These are phyloP conservation scores for Hippocampus zosterae DNA, from an alignment of 2,113 vertebrate genomes.

Conservation along the genomic window DNA sequence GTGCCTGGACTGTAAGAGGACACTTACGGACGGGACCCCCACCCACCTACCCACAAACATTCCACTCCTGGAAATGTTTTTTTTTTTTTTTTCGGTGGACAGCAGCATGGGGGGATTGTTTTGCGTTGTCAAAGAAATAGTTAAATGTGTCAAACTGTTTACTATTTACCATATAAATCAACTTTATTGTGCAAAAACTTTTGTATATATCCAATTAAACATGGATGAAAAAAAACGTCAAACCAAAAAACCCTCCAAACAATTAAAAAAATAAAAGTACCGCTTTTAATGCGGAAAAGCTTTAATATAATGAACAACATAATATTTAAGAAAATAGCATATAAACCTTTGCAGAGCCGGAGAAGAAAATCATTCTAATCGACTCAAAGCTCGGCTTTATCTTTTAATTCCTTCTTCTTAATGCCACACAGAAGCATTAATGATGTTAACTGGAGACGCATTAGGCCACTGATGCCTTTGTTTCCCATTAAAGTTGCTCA, in stretches of 20 bases:
- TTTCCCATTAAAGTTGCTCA: constrained; percentile 9
- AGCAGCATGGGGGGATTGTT: background rate
- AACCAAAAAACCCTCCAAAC: no score
- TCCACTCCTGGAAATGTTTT: constrained; percentile 56
- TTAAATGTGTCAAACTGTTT: no score
- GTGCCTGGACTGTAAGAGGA: constrained; percentile 89
- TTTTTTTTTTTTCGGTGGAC: background rate
- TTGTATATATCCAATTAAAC: no score
- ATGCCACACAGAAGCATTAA: background rate
- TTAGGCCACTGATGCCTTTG: background rate
- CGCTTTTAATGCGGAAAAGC: no score
- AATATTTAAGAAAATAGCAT: background rate
- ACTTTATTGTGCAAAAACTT: no score
- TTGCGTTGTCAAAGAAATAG: no score
- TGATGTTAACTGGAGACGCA: constrained; percentile 1
- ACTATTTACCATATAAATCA: no score
- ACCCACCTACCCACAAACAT: constrained; percentile 69
- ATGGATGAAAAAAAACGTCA: no score
- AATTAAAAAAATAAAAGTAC: no score
- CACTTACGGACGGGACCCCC: constrained; percentile 62
- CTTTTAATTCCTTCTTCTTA: background rate
- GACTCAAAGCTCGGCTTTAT: background rate
- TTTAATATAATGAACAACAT: background rate
- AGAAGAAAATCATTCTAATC: background rate
- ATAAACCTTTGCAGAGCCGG: background rate